phyloP scores from a whole-genome alignment of 2,797 vertebrate species.

The Emydoidea blandingii region DNA sequence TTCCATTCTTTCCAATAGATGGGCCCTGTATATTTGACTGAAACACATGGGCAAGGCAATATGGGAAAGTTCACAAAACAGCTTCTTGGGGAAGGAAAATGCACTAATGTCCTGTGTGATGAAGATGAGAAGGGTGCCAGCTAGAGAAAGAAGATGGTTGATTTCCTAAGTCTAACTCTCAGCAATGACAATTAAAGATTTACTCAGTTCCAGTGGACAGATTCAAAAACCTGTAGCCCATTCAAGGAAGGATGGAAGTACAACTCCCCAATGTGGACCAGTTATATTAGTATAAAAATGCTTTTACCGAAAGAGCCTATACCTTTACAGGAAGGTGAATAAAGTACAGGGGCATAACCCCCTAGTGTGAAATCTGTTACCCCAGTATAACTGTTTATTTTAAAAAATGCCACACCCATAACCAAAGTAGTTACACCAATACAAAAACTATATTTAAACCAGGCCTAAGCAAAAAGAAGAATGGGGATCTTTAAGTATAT shows the following conservation, averaged over 20 bases:
- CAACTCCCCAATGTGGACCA: not conserved
- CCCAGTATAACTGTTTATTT: not conserved
- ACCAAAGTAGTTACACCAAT: not conserved
- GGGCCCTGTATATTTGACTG: not conserved
- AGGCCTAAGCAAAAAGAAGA: not conserved
- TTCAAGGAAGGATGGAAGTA: not conserved
- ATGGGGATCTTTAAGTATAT: not conserved
- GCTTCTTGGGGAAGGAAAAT: not conserved
- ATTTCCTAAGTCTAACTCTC: not conserved
- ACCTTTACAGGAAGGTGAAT: not conserved
- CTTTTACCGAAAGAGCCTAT: not conserved
- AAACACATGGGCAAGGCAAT: not conserved
- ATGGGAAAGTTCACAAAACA: not conserved
- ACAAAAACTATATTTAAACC: not conserved
- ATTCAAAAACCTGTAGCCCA: not conserved
- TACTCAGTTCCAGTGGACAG: not conserved
- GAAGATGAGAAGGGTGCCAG: not conserved
- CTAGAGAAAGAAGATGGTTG: not conserved
- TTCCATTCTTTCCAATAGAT: not conserved
- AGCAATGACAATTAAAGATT: not conserved
- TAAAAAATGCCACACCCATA: not conserved
- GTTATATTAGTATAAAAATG: not conserved
- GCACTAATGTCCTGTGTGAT: not conserved
- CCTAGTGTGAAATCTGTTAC: not conserved
- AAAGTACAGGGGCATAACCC: not conserved